Evolutionary conservation across 37 sponge, comb jelly and placozoan species (phyloP).

Genomic region (Aphrocallistes beatrix): DNA sequence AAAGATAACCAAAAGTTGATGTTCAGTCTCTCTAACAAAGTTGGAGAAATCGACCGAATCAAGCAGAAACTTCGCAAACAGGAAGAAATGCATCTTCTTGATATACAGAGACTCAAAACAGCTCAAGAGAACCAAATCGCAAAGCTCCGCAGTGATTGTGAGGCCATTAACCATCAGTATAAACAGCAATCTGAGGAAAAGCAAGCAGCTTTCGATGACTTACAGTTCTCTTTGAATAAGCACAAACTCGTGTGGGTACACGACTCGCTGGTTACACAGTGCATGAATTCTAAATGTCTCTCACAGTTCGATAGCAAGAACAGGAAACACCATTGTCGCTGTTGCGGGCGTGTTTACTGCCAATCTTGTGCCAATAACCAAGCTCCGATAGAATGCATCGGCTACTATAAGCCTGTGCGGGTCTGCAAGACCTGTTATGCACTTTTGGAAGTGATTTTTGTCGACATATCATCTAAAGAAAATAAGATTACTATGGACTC

Average conservation of each 20-base stretch:
- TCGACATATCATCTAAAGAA: not conserved
- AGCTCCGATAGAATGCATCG: conserved; percentile 31
- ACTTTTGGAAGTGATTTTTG: not conserved
- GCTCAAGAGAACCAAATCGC: not conserved
- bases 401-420: conserved; percentile 26
- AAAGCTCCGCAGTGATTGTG: not conserved
- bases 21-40: not conserved
- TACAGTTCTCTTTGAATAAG: not conserved
- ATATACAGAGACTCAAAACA: conserved; percentile 9
- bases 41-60: not conserved
- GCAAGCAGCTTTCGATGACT: not conserved
- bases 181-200: not conserved
- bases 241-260: not conserved
- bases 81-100: not conserved
- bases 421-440: conserved; percentile 38
- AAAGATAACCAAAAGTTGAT: not conserved
- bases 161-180: not conserved
- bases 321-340: conserved; percentile 36
- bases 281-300: conserved; percentile 8
- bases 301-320: not conserved
- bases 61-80: conserved; percentile 5
- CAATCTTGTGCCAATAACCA: conserved; percentile 31
- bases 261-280: not conserved
- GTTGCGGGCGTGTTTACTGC: conserved; percentile 45
- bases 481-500: not conserved